phyloP scores from a whole-genome alignment of 2,113 vertebrate genomes.

The Clinocottus analis region DNA sequence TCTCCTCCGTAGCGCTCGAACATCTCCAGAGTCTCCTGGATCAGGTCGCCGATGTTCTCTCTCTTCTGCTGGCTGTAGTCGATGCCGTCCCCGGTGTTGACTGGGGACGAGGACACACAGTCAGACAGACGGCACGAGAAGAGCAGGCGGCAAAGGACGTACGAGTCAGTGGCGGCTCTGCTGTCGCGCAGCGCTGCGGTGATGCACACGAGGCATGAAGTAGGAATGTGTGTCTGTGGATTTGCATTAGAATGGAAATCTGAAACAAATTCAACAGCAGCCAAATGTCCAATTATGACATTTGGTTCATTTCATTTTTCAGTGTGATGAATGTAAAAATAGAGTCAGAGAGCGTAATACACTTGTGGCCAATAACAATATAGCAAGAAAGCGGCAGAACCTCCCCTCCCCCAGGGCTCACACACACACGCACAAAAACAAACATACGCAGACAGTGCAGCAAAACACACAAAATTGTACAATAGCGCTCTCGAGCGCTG shows the following conservation, averaged over 20 bases:
- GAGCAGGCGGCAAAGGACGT: slow-evolving; percentile 33
- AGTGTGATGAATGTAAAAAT: slow-evolving; percentile 12
- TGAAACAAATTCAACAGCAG: neutral
- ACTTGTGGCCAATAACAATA: slow-evolving; percentile 33
- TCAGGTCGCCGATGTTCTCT: slow-evolving; percentile 92
- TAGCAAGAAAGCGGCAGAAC: slow-evolving; percentile 10
- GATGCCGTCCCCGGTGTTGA: slow-evolving; percentile 91
- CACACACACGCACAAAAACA: slow-evolving; percentile 3
- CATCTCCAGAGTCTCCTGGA: slow-evolving; percentile 92
- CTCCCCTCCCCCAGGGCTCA: slow-evolving; percentile 5
- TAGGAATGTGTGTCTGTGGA: slow-evolving; percentile 1
- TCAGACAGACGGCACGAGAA: slow-evolving; percentile 23
- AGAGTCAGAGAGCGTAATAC: slow-evolving; percentile 9
- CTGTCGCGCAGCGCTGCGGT: slow-evolving; percentile 39
- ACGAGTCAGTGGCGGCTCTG: slow-evolving; percentile 36
- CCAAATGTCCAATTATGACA: neutral
- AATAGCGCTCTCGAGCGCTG: slow-evolving; percentile 38
- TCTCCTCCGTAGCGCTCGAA: slow-evolving; percentile 92
- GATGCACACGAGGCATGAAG: slow-evolving; percentile 47
- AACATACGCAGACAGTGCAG: neutral
- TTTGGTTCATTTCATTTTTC: neutral
- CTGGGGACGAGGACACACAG: slow-evolving; percentile 72
- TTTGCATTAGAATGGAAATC: neutral
- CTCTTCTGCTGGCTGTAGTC: slow-evolving; percentile 93
- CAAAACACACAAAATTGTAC: slow-evolving; percentile 45